A percentile compares a stretch with the other conserved stretches of the same genome.
phyloP scores from a whole-genome alignment of 2,888 invertebrate genomes.

The Hofmannophila pseudospretella region DNA sequence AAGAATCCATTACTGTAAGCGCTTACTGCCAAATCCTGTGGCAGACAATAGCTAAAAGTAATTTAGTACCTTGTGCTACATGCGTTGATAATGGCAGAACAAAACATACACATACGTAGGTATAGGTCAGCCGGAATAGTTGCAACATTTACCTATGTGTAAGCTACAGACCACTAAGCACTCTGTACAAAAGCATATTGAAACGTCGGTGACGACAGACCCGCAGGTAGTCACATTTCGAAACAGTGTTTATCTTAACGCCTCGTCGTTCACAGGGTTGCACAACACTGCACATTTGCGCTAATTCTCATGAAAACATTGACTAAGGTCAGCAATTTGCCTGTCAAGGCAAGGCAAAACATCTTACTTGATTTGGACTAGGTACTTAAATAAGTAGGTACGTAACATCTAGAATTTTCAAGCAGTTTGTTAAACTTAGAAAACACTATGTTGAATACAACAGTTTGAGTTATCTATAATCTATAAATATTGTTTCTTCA shows the following conservation, averaged over 20 bases:
- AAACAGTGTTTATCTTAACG: conserved; percentile 49
- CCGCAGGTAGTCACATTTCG: conserved; percentile 40
- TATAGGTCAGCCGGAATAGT: conserved; percentile 11
- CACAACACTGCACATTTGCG: conserved; percentile 41
- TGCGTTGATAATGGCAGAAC: conserved; percentile 4
- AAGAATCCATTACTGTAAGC: too few species aligned
- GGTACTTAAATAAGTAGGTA: too few species aligned
- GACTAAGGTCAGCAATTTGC: conserved; percentile 16
- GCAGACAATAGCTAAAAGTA: not conserved
- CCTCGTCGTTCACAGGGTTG: conserved; percentile 45
- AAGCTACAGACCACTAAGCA: conserved; percentile 28
- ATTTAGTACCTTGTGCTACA: not conserved
- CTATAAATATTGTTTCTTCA: too few species aligned
- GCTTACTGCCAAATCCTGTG: too few species aligned
- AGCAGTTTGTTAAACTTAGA: too few species aligned
- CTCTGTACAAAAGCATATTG: conserved; percentile 38
- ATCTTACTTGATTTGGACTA: too few species aligned
- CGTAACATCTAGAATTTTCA: too few species aligned
- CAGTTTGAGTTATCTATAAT: too few species aligned
- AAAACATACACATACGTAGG: conserved; percentile 7
- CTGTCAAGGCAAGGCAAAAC: not conserved
- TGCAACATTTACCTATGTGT: conserved; percentile 15
- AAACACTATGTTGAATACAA: too few species aligned
- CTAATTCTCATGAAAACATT: conserved; percentile 41
- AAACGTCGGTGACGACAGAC: conserved; percentile 44